These are phyloP conservation scores for Meandrina meandrites DNA, from an alignment of 92 coral and sea anemone species.

Conservation along the genomic window DNA sequence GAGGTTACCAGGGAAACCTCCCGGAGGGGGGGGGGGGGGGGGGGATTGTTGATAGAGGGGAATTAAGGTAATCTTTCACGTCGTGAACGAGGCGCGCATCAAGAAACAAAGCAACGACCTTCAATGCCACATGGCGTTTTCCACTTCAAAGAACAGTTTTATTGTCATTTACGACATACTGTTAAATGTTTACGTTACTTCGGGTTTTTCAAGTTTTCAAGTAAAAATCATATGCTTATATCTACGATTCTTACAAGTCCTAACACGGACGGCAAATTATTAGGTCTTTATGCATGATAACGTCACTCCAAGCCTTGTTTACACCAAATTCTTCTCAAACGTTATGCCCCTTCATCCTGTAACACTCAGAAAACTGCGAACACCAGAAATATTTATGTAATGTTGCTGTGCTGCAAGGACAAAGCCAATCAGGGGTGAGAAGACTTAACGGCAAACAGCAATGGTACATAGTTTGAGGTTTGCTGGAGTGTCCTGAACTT, in stretches of 20 bases:
- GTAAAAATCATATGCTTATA: not conserved
- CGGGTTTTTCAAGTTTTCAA: not conserved
- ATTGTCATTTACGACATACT: slow-evolving; percentile 19
- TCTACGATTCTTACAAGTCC: not conserved
- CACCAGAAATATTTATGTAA: too few relatives aligned
- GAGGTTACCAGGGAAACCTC: not conserved
- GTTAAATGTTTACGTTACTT: not conserved
- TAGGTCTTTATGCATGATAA: too few relatives aligned
- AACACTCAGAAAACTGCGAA: too few relatives aligned
- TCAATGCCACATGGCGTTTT: not conserved
- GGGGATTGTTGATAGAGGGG: not conserved
- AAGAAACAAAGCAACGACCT: not conserved
- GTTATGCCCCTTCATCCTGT: too few relatives aligned
- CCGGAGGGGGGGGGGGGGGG: too few relatives aligned
- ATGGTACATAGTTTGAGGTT: too few relatives aligned
- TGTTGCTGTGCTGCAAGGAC: too few relatives aligned
- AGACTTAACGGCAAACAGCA: too few relatives aligned
- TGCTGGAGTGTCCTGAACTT: too few relatives aligned
- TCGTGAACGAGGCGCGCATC: not conserved
- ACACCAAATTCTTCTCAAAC: too few relatives aligned
- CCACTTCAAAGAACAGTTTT: slow-evolving; percentile 1
- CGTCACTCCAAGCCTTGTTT: too few relatives aligned
- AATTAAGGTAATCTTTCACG: not conserved
- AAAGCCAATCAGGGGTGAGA: too few relatives aligned
- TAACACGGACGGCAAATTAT: not conserved